Evolutionary conservation across 1,140 invertebrate species (phyloP).

Genomic region (Caenorhabditis latens): DNA sequence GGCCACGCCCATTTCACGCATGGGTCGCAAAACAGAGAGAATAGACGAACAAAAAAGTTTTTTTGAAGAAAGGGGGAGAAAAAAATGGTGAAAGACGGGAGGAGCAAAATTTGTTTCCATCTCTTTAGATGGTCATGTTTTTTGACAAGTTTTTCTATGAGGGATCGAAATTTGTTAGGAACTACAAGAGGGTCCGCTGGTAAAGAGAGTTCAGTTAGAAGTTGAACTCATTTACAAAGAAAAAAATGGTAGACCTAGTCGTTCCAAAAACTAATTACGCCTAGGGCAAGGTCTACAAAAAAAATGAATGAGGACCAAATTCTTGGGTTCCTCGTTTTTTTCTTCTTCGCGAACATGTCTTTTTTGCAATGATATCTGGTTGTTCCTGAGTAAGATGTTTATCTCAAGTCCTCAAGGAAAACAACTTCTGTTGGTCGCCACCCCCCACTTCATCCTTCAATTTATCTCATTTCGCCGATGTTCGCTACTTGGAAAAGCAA

Average conservation of each 20-base stretch:
- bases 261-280: conserved; percentile 15
- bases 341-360: background rate
- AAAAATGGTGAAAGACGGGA: conserved; percentile 46
- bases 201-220: background rate
- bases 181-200: background rate
- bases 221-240: background rate
- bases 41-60: conserved; percentile 47
- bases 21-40: conserved; percentile 54
- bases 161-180: conserved; percentile 3
- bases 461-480: background rate
- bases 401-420: conserved; percentile 32
- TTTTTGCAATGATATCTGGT: background rate
- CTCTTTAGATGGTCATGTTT: conserved; percentile 44
- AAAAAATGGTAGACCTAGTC: too few species aligned
- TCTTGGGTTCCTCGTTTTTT: too few species aligned
- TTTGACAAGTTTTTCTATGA: conserved; percentile 32
- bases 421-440: conserved; percentile 22
- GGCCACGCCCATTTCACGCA: conserved; percentile 51
- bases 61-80: background rate
- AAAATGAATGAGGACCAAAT: background rate
- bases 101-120: conserved; percentile 48
- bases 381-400: conserved; percentile 19
- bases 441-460: conserved; percentile 17
- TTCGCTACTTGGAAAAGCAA: conserved; percentile 29
- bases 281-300: background rate